Conservation (phyloP, 2,113 vertebrate genomes). For the Sprattus sprattus region DNA sequence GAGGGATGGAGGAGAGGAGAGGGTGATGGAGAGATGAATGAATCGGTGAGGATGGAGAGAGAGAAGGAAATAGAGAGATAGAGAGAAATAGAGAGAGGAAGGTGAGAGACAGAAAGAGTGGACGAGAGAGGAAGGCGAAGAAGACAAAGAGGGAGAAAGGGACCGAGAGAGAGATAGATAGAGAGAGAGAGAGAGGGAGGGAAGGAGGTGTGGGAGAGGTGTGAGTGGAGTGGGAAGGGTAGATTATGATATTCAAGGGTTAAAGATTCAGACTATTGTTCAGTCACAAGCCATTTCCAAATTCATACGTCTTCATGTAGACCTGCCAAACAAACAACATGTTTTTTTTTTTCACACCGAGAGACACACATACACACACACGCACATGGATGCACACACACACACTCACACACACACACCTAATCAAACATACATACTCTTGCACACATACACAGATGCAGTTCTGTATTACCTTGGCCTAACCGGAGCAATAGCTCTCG, state of each 20-base stretch:
- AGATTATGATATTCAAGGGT: slow-evolving; percentile 15
- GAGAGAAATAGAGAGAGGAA: background rate
- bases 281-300: slow-evolving; percentile 18
- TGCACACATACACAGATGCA: background rate
- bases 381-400: background rate
- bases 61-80: background rate
- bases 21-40: background rate
- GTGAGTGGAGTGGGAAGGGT: background rate
- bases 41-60: background rate
- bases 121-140: background rate
- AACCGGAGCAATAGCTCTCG: background rate
- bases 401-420: background rate
- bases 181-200: background rate
- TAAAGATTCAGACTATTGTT: slow-evolving; percentile 10
- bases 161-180: background rate
- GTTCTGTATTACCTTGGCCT: background rate
- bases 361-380: background rate
- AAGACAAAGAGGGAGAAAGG: background rate
- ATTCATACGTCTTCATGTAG: slow-evolving; percentile 6
- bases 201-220: background rate
- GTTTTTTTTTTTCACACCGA: background rate
- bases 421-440: background rate
- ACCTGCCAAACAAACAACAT: background rate
- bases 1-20: background rate
- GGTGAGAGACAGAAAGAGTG: background rate